These are phyloP conservation scores for Albula goreensis DNA, from an alignment of 2,113 vertebrate genomes.

Conservation along the genomic window DNA sequence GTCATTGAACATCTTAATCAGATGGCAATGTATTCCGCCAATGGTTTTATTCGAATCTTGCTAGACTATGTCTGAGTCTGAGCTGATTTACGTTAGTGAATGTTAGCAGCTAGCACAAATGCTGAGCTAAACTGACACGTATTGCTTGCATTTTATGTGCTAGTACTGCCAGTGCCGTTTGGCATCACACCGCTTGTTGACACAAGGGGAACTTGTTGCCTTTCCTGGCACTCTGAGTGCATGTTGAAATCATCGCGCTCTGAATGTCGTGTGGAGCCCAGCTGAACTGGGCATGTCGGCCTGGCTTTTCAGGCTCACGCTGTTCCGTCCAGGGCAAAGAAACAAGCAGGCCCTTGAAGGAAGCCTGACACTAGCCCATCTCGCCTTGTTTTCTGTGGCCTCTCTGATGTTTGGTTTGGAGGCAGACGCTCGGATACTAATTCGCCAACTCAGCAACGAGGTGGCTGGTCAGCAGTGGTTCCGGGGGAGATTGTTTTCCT, in stretches of 20 bases:
- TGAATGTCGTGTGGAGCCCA: background rate
- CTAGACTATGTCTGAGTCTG: background rate
- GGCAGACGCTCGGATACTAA: conserved; percentile 52
- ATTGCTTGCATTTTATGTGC: background rate
- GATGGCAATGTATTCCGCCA: background rate
- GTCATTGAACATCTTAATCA: background rate
- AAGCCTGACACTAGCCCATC: conserved; percentile 56
- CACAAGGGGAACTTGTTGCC: background rate
- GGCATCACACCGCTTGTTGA: background rate
- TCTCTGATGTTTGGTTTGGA: conserved; percentile 73
- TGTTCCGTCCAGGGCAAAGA: background rate
- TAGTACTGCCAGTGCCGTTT: background rate
- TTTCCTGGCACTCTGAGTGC: background rate
- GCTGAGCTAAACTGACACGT: background rate
- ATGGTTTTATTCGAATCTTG: background rate
- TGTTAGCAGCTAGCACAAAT: background rate
- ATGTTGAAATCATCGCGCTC: background rate
- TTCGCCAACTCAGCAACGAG: conserved; percentile 73
- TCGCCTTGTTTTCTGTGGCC: conserved; percentile 62
- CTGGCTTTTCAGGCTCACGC: too few relatives aligned
- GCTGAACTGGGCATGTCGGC: background rate
- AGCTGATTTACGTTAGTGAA: background rate
- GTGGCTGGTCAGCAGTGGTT: conserved; percentile 61
- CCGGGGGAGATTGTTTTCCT: conserved; percentile 55
- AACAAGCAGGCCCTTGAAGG: conserved; percentile 48